Base-by-base conservation (phyloP, 1,140 invertebrate species). In the Danaus plexippus region DNA sequence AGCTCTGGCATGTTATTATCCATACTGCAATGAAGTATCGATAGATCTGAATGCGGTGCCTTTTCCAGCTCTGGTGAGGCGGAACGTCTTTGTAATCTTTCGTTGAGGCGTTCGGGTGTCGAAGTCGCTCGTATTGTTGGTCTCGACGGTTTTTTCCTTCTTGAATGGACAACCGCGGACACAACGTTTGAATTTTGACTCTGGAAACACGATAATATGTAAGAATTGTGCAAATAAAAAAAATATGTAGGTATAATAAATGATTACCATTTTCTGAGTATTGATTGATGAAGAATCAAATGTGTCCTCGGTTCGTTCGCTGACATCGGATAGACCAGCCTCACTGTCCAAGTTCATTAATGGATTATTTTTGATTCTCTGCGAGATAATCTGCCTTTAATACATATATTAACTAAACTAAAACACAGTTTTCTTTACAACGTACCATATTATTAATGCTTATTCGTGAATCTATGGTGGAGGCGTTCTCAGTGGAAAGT, bases 341-440 rank as follows among this genome's bases (percentile, higher is more conserved):
- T 77, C 64, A 18, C 44, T 71, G 11, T 75, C 75, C 22, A 85
- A 57, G 49, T 73, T 79, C 9, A 94, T 69, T 46, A 95, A 64
- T 1, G 93, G 93, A 71, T 87, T 85, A 8, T 76, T 80, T 69
- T 87, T 87, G 51, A 87, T 48, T 70, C 73, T 74, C 84, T 87
- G 62, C n/a, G 75, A 82, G 52, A 54, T 53, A 63, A 13, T 49
- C 54, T 51, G 46, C 32, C 32, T 41, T 54, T 11, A 10, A 12
- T 45, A 49, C 13, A 13, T 18, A 49, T 6, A 11, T 42, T n/a
- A n/a, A 57, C 9, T 2, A 10, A 58, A 18, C 51, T 41, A 49
- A 45, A 2, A 40, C 32, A 52, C 52, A 56, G 22, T 57, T 70
- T 69, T 3, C 22, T 6, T 1, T 32, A 32, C 7, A 32, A 32